These are phyloP conservation scores for Neostethus bicornis DNA, from an alignment of 2,797 vertebrate genomes.

Conservation along the genomic window DNA sequence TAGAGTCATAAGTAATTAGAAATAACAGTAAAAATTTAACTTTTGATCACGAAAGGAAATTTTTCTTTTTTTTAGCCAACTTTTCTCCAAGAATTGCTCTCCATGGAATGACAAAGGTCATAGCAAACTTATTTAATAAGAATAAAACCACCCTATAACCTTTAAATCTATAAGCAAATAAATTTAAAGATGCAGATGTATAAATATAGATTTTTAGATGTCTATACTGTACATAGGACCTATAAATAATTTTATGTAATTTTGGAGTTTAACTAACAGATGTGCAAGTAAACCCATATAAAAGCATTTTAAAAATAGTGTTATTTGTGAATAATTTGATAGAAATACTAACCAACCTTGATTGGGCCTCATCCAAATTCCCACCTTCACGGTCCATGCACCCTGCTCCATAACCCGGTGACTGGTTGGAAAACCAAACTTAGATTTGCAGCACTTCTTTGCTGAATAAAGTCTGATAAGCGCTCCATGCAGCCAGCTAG, in stretches of 20 bases:
- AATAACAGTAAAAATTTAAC: no score
- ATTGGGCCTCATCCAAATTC: slow-evolving; percentile 37
- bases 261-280: no score
- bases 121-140: neutral
- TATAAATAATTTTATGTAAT: no score
- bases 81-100: neutral
- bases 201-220: no score
- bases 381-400: slow-evolving; percentile 21
- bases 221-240: no score
- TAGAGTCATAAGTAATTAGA: no score
- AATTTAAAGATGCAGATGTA: no score
- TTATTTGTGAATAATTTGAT: no score
- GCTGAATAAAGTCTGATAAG: slow-evolving; percentile 42
- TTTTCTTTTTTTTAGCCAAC: neutral
- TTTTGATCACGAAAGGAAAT: neutral
- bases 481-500: slow-evolving; percentile 59
- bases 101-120: slow-evolving; percentile 12
- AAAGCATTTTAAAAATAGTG: no score
- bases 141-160: no score
- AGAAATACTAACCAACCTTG: slow-evolving; percentile 62
- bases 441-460: slow-evolving; percentile 26
- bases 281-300: no score
- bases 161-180: no score
- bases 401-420: slow-evolving; percentile 26
- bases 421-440: slow-evolving; percentile 44